Conservation (phyloP, 2,888 invertebrate species). For the Campoplex capitator region DNA sequence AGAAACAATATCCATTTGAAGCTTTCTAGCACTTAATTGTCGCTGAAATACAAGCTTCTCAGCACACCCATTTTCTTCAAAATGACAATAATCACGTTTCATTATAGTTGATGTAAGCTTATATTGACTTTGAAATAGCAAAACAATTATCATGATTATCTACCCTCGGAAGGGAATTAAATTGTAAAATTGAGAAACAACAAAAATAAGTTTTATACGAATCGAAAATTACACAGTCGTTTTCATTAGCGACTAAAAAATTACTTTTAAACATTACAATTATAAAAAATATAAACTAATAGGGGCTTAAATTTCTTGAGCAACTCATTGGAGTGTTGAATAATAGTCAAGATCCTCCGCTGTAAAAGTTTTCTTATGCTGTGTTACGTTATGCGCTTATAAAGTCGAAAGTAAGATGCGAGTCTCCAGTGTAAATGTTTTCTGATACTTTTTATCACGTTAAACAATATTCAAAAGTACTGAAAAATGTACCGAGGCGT, state of each 20-base stretch:
- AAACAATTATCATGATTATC: neutral
- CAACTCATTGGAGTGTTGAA: neutral
- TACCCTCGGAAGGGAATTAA: neutral
- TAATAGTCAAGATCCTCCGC: neutral
- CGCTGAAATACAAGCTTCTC: neutral
- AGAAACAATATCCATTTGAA: conserved; percentile 18
- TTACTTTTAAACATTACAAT: neutral
- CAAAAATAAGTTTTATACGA: neutral
- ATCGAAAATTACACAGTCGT: neutral
- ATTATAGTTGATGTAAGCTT: no score
- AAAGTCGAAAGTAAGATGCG: neutral
- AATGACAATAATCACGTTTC: neutral
- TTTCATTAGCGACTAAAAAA: neutral
- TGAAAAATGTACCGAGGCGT: neutral
- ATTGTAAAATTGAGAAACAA: neutral
- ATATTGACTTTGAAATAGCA: no score
- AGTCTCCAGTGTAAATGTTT: no score
- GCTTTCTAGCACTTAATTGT: neutral
- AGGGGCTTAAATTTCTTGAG: neutral
- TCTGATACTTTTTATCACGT: no score
- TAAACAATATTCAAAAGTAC: neutral
- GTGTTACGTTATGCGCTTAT: neutral
- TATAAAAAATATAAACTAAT: neutral
- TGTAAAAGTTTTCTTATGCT: neutral
- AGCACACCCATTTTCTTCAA: neutral